These are phyloP conservation scores for Unio delphinus DNA, from an alignment of 2,888 invertebrate species.

Conservation along the genomic window DNA sequence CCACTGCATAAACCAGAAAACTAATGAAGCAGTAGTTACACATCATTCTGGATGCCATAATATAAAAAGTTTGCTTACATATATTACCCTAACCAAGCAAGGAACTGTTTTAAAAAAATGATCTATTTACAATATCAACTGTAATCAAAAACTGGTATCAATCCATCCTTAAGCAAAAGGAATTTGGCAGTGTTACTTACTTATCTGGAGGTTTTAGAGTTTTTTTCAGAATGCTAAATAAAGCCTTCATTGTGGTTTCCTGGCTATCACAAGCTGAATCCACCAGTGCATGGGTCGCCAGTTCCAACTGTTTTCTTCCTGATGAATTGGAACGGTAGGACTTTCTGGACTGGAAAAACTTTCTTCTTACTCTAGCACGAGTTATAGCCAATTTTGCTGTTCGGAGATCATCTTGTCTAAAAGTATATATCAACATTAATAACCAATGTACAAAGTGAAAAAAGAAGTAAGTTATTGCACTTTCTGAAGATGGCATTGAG, in stretches of 20 bases:
- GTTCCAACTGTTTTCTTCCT: conserved; percentile 32
- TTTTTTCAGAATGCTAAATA: conserved; percentile 41
- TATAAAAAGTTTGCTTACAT: too few relatives aligned
- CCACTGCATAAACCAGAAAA: too few relatives aligned
- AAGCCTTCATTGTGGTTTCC: conserved; percentile 45
- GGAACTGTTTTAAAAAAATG: too few relatives aligned
- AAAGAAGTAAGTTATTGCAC: too few relatives aligned
- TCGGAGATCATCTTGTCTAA: conserved; percentile 45
- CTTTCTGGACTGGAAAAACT: conserved; percentile 72
- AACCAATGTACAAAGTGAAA: not conserved
- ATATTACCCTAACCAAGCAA: too few relatives aligned
- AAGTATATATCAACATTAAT: conserved; percentile 6
- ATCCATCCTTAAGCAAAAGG: not conserved
- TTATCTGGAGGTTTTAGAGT: conserved; percentile 24
- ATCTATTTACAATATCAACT: too few relatives aligned
- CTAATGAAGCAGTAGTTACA: too few relatives aligned
- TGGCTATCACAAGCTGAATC: conserved; percentile 63
- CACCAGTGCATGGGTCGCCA: conserved; percentile 66
- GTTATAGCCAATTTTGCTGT: conserved; percentile 60
- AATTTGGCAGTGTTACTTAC: conserved; percentile 18
- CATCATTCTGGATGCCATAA: too few relatives aligned
- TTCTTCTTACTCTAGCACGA: conserved; percentile 71
- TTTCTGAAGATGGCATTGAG: too few relatives aligned
- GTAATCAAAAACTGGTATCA: too few relatives aligned
- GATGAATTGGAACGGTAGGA: conserved; percentile 52